Percentiles rank a stretch among this genome's conserved stretches.
Evolutionary conservation across 2,113 vertebrate genomes (phyloP).

Genomic region (Ptychochromis oligacanthus): DNA sequence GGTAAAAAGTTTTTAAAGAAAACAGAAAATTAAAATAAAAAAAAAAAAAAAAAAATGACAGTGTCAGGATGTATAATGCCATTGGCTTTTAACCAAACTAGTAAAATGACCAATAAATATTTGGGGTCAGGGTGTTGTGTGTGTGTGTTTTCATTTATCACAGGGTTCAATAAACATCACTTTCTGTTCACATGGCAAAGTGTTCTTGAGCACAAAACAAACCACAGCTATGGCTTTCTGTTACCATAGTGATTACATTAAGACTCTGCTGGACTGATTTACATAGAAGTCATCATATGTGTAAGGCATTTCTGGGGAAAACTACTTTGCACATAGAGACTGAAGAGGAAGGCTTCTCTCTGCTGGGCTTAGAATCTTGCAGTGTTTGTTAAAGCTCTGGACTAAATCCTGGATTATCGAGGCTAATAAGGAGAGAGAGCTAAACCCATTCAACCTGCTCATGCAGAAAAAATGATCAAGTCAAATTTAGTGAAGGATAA

Average conservation of each 20-base stretch:
- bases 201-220: not conserved
- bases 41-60: not conserved
- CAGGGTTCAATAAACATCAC: not conserved
- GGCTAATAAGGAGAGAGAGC: conserved; percentile 35
- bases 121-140: not conserved
- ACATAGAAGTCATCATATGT: not conserved
- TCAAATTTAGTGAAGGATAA: not conserved
- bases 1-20: too few species aligned
- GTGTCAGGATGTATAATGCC: not conserved
- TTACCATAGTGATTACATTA: conserved; percentile 13
- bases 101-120: not conserved
- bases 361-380: conserved; percentile 21
- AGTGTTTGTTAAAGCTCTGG: conserved; percentile 8
- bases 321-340: not conserved
- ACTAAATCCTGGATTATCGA: conserved; percentile 52
- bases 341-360: not conserved
- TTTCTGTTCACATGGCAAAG: not conserved
- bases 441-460: conserved; percentile 34
- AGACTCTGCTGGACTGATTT: not conserved
- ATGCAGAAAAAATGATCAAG: not conserved
- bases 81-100: not conserved
- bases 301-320: conserved; percentile 7
- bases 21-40: too few species aligned
- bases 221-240: not conserved
- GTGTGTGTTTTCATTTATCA: not conserved